Evolutionary conservation across 2,888 invertebrate species (phyloP), one percentile per base, ranked within the genome.

Genomic region (Apantesis nais): DNA sequence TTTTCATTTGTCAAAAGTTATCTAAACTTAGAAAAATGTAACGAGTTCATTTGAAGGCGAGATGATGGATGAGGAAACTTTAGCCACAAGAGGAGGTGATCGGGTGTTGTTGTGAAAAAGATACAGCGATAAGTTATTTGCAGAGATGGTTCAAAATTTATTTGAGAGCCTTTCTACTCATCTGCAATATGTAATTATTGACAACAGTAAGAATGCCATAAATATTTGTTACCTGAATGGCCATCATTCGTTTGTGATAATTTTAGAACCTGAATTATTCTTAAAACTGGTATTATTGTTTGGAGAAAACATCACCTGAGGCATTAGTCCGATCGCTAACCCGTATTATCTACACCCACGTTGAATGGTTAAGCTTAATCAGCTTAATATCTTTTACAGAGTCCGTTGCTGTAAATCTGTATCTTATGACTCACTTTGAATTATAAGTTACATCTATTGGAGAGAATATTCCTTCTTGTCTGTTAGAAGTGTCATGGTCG

Each of bases 31-130:
- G 29, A 14, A 58, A 58, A 29, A 14, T 7, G 16, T 14, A 14
- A 58, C 58, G 29, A 29, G 16, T 16, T 25, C 29, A 1, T 11
- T 29, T 14, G 16, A 52, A 2, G 52, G 25, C 16, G 29, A 58
- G 16, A 14, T 58, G 58, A 58, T 58, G 29, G 58, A 58, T 58
- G 58, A 58, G 58, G 58, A 29, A 58, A 58, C 29, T 58, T 58
- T 58, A 25, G 55, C 25, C 12, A 55, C 25, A 25, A 11, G 29
- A 58, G 29, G 12, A 14, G 16, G 58, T 29, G 16, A 29, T 29
- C 58, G 12, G 58, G 12, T 29, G 29, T 58, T 58, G 29, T 29
- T 16, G 7, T 58, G 14, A 25, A 44, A 14, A 2, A 58, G 29
- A 29, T 5, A 29, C 29, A 5, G 14, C 25, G 55, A 25, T 55